Conservation (phyloP, 2,888 invertebrate species). For the Mythimna lalbum region DNA sequence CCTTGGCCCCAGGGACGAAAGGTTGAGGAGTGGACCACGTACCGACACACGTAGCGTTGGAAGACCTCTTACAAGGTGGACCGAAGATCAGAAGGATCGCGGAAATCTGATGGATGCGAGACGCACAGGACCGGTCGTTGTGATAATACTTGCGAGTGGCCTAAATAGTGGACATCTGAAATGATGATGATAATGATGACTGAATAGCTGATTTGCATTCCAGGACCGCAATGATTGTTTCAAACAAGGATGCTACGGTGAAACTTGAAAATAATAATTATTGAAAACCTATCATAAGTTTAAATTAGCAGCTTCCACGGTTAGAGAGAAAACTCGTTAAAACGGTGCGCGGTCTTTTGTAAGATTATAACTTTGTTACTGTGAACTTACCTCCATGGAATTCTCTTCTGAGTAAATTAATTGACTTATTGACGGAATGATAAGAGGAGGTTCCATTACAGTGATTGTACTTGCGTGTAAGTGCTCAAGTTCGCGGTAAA, state of each 20-base stretch:
- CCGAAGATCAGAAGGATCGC: too few species aligned
- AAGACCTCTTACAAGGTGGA: too few species aligned
- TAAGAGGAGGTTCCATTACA: conserved; percentile 37
- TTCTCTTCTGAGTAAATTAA: conserved; percentile 48
- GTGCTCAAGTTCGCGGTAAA: conserved; percentile 37
- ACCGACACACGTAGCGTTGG: too few species aligned
- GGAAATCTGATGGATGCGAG: too few species aligned
- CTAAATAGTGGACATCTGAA: too few species aligned
- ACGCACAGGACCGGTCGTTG: too few species aligned
- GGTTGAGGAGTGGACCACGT: too few species aligned
- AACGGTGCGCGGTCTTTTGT: conserved; percentile 66
- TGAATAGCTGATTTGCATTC: too few species aligned
- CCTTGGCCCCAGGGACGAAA: too few species aligned
- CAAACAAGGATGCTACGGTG: conserved; percentile 16
- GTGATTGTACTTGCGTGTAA: conserved; percentile 28
- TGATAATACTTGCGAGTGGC: too few species aligned
- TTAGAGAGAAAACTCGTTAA: conserved; percentile 72
- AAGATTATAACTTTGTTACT: conserved; percentile 69
- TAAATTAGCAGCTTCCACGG: conserved; percentile 67
- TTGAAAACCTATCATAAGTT: conserved; percentile 71
- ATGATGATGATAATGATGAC: too few species aligned
- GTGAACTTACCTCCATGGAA: conserved; percentile 25
- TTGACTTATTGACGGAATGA: conserved; percentile 52
- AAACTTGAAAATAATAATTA: conserved; percentile 48
- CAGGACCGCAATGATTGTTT: too few species aligned